Evolutionary conservation across 2,113 vertebrate species (phyloP).

Genomic region (Lynx canadensis): DNA sequence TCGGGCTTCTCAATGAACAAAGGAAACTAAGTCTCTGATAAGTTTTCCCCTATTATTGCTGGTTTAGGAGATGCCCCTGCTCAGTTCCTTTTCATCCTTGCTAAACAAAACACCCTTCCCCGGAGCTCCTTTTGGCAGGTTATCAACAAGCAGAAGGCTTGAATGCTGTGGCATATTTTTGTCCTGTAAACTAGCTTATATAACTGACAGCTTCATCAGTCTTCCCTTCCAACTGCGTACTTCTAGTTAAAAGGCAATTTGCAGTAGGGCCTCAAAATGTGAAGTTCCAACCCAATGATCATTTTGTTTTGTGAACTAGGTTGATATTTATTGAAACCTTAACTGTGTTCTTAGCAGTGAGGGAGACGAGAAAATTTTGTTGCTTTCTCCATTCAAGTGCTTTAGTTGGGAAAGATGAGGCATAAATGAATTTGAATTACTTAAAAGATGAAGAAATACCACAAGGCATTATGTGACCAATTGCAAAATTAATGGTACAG

Average conservation of each 20-base stretch:
- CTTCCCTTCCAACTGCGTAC: background rate
- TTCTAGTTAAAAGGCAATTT: background rate
- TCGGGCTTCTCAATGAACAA: background rate
- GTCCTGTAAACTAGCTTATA: background rate
- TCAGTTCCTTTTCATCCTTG: slow-evolving; percentile 1
- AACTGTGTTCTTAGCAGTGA: background rate
- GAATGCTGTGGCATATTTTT: background rate
- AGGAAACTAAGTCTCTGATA: background rate
- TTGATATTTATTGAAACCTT: background rate
- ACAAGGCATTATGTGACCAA: background rate
- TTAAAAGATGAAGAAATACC: slow-evolving; percentile 22
- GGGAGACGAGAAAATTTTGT: background rate
- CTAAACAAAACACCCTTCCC: slow-evolving; percentile 34
- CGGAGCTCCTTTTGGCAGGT: background rate
- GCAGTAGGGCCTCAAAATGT: background rate
- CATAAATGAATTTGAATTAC: slow-evolving; percentile 4
- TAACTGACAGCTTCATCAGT: background rate
- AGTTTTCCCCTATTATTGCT: background rate
- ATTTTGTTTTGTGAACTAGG: slow-evolving; percentile 41
- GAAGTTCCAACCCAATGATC: background rate
- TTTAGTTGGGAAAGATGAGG: slow-evolving; percentile 4
- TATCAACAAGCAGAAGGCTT: background rate
- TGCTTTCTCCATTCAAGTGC: background rate
- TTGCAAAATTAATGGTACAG: background rate
- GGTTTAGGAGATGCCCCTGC: background rate